Evolutionary conservation across 2,888 invertebrate species (phyloP).

Genomic region (Lepidocyrtinus sp.): DNA sequence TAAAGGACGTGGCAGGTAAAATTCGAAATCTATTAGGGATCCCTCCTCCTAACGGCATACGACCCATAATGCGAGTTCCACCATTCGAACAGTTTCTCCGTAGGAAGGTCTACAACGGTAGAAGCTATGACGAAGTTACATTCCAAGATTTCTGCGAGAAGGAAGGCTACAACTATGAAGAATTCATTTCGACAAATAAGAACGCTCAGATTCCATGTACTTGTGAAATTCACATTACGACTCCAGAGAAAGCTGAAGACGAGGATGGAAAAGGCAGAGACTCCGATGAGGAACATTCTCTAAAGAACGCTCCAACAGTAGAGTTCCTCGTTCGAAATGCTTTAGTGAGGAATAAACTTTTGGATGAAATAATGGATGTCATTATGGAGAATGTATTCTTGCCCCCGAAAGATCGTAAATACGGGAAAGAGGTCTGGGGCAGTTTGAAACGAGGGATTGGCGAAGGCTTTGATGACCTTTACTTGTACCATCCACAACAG

Average conservation of each 20-base stretch:
- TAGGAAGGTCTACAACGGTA: conserved; percentile 51
- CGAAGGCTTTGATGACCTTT: conserved; percentile 49
- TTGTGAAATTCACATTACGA: conserved; percentile 41
- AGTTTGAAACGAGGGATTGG: conserved; percentile 39
- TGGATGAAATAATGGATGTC: conserved; percentile 55
- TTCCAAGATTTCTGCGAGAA: conserved; percentile 60
- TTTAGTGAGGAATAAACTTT: conserved; percentile 56
- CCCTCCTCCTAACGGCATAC: conserved; percentile 59
- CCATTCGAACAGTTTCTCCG: conserved; percentile 62
- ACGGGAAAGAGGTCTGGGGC: conserved; percentile 46
- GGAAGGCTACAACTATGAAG: conserved; percentile 56
- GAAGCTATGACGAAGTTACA: conserved; percentile 58
- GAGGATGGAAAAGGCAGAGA: conserved; percentile 36
- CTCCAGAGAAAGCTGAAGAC: conserved; percentile 9
- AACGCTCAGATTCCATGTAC: conserved; percentile 60
- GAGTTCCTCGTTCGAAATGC: conserved; percentile 64
- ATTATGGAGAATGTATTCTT: conserved; percentile 55
- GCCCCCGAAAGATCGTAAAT: conserved; percentile 30
- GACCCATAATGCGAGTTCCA: conserved; percentile 56
- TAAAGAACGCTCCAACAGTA: conserved; percentile 58
- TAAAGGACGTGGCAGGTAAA: conserved; percentile 50
- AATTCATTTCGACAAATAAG: conserved; percentile 34
- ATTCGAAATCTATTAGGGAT: conserved; percentile 62
- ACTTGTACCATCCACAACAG: conserved; percentile 43
- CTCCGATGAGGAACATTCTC: conserved; percentile 35